Conservation (phyloP, 2,797 vertebrate species). For the Labeo calbasu region DNA sequence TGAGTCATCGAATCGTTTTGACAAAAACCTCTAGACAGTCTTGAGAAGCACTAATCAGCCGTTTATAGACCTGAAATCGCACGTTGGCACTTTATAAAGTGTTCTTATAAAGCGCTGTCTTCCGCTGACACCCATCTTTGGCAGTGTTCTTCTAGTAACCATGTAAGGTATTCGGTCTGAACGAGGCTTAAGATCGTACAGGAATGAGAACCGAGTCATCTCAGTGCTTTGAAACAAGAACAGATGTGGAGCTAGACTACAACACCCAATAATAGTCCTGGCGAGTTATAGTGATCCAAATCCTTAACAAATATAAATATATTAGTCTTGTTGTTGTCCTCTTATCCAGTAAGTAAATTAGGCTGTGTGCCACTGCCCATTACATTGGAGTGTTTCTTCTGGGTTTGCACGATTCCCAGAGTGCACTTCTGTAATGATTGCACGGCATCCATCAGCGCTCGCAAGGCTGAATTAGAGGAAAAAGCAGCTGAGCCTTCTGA, state of each 20-base stretch:
- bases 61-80: background rate
- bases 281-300: background rate
- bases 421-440: slow-evolving; percentile 65
- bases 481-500: slow-evolving; percentile 74
- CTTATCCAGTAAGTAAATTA: slow-evolving; percentile 44
- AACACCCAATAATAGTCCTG: background rate
- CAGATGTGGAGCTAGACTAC: slow-evolving; percentile 11
- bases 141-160: slow-evolving; percentile 54
- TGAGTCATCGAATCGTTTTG: background rate
- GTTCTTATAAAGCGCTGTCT: background rate
- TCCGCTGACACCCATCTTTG: background rate
- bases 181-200: slow-evolving; percentile 45
- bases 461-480: slow-evolving; percentile 21
- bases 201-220: slow-evolving; percentile 68
- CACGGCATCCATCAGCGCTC: slow-evolving; percentile 62
- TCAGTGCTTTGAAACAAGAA: slow-evolving; percentile 41
- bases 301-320: slow-evolving; percentile 29
- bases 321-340: slow-evolving; percentile 21
- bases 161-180: slow-evolving; percentile 70
- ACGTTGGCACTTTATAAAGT: background rate
- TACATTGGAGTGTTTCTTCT: slow-evolving; percentile 51
- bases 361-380: slow-evolving; percentile 20
- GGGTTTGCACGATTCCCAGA: slow-evolving; percentile 51
- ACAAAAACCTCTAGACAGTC: background rate
- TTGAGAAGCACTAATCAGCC: background rate